A percentile compares a stretch with the other conserved stretches of the same genome.
phyloP scores from a whole-genome alignment of 2,888 invertebrate species.

The Hemithea aestivaria region DNA sequence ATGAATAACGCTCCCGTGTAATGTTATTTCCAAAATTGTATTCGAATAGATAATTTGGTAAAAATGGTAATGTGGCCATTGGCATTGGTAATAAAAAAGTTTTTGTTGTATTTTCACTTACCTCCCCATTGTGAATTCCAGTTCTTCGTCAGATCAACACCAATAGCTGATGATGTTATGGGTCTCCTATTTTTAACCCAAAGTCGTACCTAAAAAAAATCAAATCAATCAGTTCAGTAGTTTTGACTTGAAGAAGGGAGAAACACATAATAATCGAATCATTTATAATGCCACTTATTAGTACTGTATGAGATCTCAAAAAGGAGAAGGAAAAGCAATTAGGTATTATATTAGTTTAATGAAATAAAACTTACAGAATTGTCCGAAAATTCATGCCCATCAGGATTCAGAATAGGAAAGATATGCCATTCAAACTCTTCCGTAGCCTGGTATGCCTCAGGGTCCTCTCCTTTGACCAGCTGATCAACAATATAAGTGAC shows the following conservation, averaged over 20 bases:
- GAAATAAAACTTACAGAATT: conserved; percentile 57
- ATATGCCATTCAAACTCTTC: conserved; percentile 85
- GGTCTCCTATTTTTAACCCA: conserved; percentile 83
- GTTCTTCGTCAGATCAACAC: conserved; percentile 82
- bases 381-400: conserved; percentile 86
- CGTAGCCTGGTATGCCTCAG: conserved; percentile 66
- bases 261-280: too few relatives aligned
- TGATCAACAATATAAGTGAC: conserved; percentile 81
- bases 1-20: too few relatives aligned
- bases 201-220: conserved; percentile 66
- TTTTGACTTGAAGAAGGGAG: too few relatives aligned
- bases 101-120: too few relatives aligned
- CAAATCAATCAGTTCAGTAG: too few relatives aligned
- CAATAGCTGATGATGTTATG: conserved; percentile 53
- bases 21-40: too few relatives aligned
- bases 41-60: too few relatives aligned
- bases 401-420: conserved; percentile 86
- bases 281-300: too few relatives aligned
- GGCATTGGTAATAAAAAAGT: too few relatives aligned
- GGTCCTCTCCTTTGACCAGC: conserved; percentile 75
- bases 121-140: conserved; percentile 82
- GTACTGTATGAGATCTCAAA: too few relatives aligned
- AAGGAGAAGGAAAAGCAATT: background rate
- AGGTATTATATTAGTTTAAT: background rate
- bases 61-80: too few relatives aligned